Percentiles rank a stretch among this genome's conserved stretches.
Conservation (phyloP, 1,140 invertebrate genomes). For the Plectrocnemia conspersa region DNA sequence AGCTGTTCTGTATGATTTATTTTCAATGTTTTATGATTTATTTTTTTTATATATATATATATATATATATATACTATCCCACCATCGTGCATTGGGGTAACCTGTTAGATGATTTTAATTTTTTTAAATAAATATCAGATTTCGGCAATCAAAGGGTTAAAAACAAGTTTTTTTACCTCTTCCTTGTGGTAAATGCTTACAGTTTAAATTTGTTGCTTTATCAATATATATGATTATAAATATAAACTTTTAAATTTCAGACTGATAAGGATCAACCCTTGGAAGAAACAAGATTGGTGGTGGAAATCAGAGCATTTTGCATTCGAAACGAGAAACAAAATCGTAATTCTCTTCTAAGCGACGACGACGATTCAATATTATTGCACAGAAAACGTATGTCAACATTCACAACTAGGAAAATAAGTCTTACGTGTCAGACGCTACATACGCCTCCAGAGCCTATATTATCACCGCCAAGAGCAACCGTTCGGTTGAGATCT, state of each 20-base stretch:
- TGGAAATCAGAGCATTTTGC: constrained; percentile 41
- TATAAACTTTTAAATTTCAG: constrained; percentile 39
- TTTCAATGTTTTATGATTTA: too few species aligned
- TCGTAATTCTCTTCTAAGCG: constrained; percentile 18
- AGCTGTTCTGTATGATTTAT: too few species aligned
- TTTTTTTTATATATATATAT: too few species aligned
- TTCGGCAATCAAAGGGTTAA: too few species aligned
- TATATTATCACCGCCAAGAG: constrained; percentile 41
- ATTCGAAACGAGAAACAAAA: constrained; percentile 40
- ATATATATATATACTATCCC: too few species aligned
- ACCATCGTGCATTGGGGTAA: too few species aligned
- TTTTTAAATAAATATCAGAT: too few species aligned
- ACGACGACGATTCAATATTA: constrained; percentile 27
- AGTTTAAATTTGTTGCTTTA: constrained; percentile 31
- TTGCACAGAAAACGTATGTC: constrained; percentile 18
- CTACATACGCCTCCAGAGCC: constrained; percentile 38
- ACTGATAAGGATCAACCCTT: constrained; percentile 22
- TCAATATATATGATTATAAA: background rate
- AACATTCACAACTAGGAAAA: constrained; percentile 39
- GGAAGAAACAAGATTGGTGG: constrained; percentile 40
- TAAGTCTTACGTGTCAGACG: constrained; percentile 54
- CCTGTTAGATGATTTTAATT: too few species aligned
- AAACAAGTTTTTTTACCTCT: constrained; percentile 11
- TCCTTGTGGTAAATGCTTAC: constrained; percentile 36
- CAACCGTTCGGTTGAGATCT: constrained; percentile 56